Base-by-base conservation (phyloP, 2,888 invertebrate genomes). In the Spilarctia lutea region DNA sequence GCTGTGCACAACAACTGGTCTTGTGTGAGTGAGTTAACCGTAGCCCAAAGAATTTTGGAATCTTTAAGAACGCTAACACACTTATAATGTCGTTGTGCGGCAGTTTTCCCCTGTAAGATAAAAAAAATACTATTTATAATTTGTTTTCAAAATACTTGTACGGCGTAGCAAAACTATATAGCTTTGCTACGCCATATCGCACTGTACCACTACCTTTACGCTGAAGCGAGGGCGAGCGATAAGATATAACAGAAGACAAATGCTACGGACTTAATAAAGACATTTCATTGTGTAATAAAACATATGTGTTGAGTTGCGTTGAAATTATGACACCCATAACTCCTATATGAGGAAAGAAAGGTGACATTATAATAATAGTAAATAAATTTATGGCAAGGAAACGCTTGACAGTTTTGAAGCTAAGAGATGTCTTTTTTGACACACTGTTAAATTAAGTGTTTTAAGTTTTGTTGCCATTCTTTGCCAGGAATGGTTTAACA, bases 241-340 rank as follows among this genome's bases (percentile, higher is more conserved):
- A 86, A 86, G 84, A 77, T 85, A 85, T 83, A 88, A 89, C 85
- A 86, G 83, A 87, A 91, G 89, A 92, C 90, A 89, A 90, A 91
- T 91, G 89, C 87, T 85, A 85, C 85, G 86, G 88, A 91, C 89
- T 93, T 92, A 92, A 93, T 93, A 92, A 92, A 91, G 92, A 89
- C 90, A 88, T 85, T 85, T 82, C 82, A 20, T 77, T 75, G 72
- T 69, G 77, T 82, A 92, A 93, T 93, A 92, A 93, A 93, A 90
- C 86, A 83, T 88, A 90, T 87, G 89, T 81, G 84, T 81, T 68
- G 84, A 86, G 88, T 89, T 87, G 86, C 86, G 85, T 85, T 85
- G 81, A 88, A 90, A 86, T 92, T 91, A 93, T 90, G 89, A 83
- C 81, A 77, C 89, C 85, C 86, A 91, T 91, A 88, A 91, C 87